phyloP scores from a whole-genome alignment of 2,888 invertebrate species.

The Metopia argyrocephala region DNA sequence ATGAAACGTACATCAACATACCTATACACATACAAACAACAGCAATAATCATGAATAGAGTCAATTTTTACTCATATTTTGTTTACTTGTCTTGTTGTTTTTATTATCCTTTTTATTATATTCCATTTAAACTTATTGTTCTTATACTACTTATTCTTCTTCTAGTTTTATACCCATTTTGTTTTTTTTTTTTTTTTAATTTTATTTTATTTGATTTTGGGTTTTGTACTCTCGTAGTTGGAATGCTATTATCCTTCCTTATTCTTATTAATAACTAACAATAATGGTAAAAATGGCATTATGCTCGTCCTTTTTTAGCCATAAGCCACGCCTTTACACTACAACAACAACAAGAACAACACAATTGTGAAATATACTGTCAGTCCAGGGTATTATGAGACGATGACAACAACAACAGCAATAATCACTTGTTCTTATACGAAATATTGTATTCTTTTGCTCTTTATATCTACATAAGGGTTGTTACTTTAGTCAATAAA shows the following conservation, averaged over 20 bases:
- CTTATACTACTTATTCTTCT: neutral
- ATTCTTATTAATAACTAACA: slow-evolving; percentile 55
- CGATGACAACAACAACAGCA: slow-evolving; percentile 57
- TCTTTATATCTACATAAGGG: slow-evolving; percentile 61
- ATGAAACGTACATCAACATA: neutral
- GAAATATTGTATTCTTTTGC: slow-evolving; percentile 64
- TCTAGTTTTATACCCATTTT: too few relatives aligned
- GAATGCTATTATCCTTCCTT: slow-evolving; percentile 62
- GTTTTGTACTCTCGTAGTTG: slow-evolving; percentile 44
- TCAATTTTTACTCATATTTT: slow-evolving; percentile 40
- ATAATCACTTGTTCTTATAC: slow-evolving; percentile 73
- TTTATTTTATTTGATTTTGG: slow-evolving; percentile 26
- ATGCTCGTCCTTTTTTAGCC: slow-evolving; percentile 55
- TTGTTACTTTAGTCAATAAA: slow-evolving; percentile 59
- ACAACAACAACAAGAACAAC: slow-evolving; percentile 24
- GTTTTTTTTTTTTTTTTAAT: slow-evolving; percentile 9
- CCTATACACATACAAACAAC: neutral
- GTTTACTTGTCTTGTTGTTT: slow-evolving; percentile 8
- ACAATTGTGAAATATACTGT: slow-evolving; percentile 12
- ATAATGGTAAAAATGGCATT: slow-evolving; percentile 49
- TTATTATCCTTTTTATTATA: slow-evolving; percentile 11
- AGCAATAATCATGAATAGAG: slow-evolving; percentile 60
- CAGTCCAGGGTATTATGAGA: neutral
- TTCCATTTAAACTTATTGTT: neutral
- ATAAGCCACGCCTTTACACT: slow-evolving; percentile 62